Evolutionary conservation across 2,797 vertebrate species (phyloP), one percentile per base, ranked within the genome.

Genomic region (Enteromius afrohamiltoni): DNA sequence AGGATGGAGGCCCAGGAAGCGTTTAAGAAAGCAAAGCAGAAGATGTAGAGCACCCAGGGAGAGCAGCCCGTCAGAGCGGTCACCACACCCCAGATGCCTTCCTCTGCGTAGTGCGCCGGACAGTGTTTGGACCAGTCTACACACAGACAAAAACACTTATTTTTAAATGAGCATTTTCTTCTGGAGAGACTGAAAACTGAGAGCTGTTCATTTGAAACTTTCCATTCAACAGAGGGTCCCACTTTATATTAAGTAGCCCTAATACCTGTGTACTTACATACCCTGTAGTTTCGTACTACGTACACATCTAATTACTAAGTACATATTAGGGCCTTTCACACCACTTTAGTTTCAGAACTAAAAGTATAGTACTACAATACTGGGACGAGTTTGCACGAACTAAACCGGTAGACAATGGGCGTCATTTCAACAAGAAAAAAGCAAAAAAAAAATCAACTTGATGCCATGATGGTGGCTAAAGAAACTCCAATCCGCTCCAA

Each of bases 101-200:
- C 93, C 82, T 94, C 91, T 51, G 86, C 79, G 23, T 95, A 96
- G 1, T 88, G 95, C 58, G 94, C 89, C 26, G 77, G 7, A 17
- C 97, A 99, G 87, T 93, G 95, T 58, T 84, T 90, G 2, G 93
- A 93, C 97, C 97, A 98, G 91, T 97, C 98, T 99, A 90, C 4
- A 74, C 55, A 77, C 47, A 85, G 37, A 34, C 1, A 64, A 23
- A 51, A 34, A 60, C 16, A 76, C 1, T 21, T 4, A 19, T 58
- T 42, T 40, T 9, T 67, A 29, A 26, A 60, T 16, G 0, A 77
- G 16, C 29, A 37, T 34, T 29, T 14, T 53, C 21, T 14, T 75
- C 34, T 31, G 16, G 69, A n/a, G 13, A 58, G 21, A 58, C 53
- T 23, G 21, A 29, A 62, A 14, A 60, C 6, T n/a, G n/a, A n/a